Conservation (phyloP, 2,113 vertebrate genomes). For the Serilophus lunatus region DNA sequence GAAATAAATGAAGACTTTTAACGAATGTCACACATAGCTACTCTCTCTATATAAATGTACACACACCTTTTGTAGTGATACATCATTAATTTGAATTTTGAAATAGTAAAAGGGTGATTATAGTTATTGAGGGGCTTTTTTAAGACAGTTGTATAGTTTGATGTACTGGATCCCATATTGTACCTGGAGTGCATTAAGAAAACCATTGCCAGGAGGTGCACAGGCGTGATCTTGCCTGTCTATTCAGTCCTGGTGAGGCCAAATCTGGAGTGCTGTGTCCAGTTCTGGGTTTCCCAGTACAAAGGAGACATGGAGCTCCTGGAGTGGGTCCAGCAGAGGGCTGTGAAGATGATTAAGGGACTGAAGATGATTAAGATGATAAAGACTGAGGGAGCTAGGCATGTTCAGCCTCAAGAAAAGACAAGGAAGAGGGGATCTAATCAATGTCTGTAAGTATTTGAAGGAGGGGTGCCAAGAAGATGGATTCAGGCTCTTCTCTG, state of each 20-base stretch:
- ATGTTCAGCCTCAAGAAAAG: background rate
- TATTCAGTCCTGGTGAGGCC: background rate
- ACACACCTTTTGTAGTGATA: accelerated
- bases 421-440: background rate
- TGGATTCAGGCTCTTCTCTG: background rate
- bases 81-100: background rate
- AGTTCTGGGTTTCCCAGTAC: background rate
- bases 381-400: background rate
- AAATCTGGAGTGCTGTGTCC: background rate
- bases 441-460: background rate
- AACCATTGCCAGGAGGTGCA: accelerated
- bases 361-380: no score
- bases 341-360: background rate
- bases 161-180: background rate
- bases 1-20: background rate
- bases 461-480: background rate
- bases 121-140: background rate
- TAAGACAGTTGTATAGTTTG: background rate
- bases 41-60: no score
- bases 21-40: background rate
- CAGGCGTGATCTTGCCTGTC: background rate
- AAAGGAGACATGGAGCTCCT: background rate
- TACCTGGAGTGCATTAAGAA: background rate
- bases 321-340: background rate
- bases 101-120: background rate